Percentiles rank a stretch among this genome's conserved stretches.
Evolutionary conservation across 2,888 invertebrate species (phyloP).

Genomic region (Calliphora vomitoria): DNA sequence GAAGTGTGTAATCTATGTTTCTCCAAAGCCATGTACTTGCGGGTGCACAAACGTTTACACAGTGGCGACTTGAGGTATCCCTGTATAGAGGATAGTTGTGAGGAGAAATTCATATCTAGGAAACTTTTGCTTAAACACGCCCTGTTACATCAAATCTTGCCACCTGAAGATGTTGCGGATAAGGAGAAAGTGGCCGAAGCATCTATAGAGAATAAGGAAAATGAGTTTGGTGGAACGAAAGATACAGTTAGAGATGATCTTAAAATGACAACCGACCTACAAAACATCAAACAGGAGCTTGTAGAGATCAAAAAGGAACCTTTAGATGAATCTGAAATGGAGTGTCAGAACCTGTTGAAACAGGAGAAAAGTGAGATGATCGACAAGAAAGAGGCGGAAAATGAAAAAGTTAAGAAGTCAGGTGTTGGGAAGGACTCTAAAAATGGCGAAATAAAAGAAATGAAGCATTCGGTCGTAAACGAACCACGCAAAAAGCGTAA

Average conservation of each 20-base stretch:
- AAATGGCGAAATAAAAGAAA: constrained; percentile 50
- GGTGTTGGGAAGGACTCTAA: constrained; percentile 9
- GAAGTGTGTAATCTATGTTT: constrained; percentile 92
- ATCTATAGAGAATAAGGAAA: constrained; percentile 43
- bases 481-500: constrained; percentile 81
- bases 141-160: constrained; percentile 85
- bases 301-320: constrained; percentile 61
- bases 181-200: constrained; percentile 20
- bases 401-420: constrained; percentile 34
- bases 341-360: constrained; percentile 11
- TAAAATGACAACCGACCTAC: constrained; percentile 16
- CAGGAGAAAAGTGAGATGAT: constrained; percentile 17
- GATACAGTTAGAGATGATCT: neutral
- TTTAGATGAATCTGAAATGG: constrained; percentile 61
- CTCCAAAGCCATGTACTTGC: constrained; percentile 90
- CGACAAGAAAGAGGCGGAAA: constrained; percentile 32
- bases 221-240: neutral
- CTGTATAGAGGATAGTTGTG: constrained; percentile 90
- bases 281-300: constrained; percentile 44
- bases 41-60: constrained; percentile 94
- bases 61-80: constrained; percentile 89
- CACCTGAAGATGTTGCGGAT: constrained; percentile 44
- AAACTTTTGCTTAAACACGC: constrained; percentile 91
- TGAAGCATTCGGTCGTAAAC: constrained; percentile 31
- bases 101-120: constrained; percentile 92